These are phyloP conservation scores for Malacoraja senta DNA, from an alignment of 2,797 vertebrate genomes.

Conservation along the genomic window DNA sequence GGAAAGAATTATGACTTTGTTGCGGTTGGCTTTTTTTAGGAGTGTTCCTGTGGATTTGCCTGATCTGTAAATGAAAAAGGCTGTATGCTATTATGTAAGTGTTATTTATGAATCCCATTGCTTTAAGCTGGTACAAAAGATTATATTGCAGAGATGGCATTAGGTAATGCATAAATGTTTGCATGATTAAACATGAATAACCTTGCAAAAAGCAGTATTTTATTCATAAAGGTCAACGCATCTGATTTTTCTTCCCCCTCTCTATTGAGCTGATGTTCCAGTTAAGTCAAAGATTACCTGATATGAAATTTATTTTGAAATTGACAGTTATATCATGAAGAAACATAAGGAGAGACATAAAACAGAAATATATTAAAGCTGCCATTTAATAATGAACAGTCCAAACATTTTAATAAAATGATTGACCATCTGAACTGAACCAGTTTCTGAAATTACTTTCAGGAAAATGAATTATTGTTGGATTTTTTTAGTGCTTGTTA, in stretches of 20 bases:
- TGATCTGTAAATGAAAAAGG: not conserved
- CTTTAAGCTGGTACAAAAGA: not conserved
- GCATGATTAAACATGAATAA: conserved; percentile 32
- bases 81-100: conserved; percentile 25
- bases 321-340: conserved; percentile 16
- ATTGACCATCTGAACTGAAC: not conserved
- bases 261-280: not conserved
- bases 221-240: conserved; percentile 22
- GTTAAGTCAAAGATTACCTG: conserved; percentile 8
- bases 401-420: not conserved
- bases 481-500: not conserved
- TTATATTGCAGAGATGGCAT: not conserved
- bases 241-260: not conserved
- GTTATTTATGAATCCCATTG: not conserved
- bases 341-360: not conserved
- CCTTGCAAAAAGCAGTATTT: conserved; percentile 24
- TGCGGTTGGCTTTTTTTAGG: conserved; percentile 4
- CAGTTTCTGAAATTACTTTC: conserved; percentile 21
- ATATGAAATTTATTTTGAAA: conserved; percentile 8
- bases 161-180: conserved; percentile 28
- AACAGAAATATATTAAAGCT: conserved; percentile 7
- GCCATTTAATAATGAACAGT: not conserved
- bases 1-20: conserved; percentile 12
- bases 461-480: not conserved
- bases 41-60: conserved; percentile 23